These are phyloP conservation scores for Cylindroiulus punctatus DNA, from an alignment of 2,888 invertebrate species.

Conservation along the genomic window DNA sequence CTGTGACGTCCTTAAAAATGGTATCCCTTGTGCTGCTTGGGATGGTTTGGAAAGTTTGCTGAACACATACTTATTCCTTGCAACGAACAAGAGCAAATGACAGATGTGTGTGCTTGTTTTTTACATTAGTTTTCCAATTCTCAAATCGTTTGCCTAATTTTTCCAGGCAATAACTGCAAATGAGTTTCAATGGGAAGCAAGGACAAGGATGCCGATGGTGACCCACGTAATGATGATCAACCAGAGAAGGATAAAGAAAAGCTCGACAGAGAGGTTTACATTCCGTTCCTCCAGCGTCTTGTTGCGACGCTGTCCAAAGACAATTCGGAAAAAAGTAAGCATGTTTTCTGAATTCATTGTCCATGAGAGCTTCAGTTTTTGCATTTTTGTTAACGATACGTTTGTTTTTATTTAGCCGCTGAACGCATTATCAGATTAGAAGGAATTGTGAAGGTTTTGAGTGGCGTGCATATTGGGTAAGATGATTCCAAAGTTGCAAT, in stretches of 20 bases:
- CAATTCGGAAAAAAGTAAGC: neutral
- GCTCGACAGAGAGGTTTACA: neutral
- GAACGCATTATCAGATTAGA: neutral
- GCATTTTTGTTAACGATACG: neutral
- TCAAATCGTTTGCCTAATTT: no score
- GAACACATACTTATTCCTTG: no score
- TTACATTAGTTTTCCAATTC: no score
- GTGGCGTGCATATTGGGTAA: neutral
- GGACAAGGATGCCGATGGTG: neutral
- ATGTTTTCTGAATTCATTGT: neutral
- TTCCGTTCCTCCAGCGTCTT: neutral
- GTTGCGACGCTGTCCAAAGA: neutral
- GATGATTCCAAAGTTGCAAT: neutral
- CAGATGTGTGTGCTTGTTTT: no score
- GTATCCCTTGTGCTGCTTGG: no score
- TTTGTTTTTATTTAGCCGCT: neutral
- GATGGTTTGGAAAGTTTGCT: no score
- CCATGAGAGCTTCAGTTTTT: neutral
- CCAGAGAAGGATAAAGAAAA: neutral
- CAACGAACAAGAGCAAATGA: no score
- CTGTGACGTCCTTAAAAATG: no score
- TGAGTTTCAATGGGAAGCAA: neutral
- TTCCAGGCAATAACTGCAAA: neutral
- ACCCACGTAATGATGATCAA: neutral
- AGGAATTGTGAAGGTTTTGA: neutral